Evolutionary conservation across 2,113 vertebrate species (phyloP).

Genomic region (Sula dactylatra): DNA sequence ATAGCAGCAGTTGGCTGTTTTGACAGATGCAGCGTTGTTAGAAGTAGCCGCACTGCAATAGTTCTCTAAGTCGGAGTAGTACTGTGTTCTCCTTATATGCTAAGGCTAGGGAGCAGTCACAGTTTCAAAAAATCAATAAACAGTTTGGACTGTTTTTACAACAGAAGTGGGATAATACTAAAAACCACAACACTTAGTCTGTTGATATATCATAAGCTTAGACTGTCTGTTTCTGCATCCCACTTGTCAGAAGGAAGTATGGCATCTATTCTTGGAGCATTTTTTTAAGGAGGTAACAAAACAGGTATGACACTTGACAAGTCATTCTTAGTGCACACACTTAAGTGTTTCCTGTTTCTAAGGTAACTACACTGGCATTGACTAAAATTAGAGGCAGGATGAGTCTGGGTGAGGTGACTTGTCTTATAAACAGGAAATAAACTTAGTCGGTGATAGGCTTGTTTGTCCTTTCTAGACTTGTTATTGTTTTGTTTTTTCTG

Average conservation of each 20-base stretch:
- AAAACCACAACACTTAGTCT: not conserved
- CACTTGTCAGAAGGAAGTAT: not conserved
- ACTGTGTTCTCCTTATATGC: rapidly evolving
- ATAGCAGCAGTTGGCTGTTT: constrained; percentile 5
- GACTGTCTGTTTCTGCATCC: not conserved
- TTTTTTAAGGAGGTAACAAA: not conserved
- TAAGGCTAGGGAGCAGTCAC: not conserved
- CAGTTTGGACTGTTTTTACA: rapidly evolving
- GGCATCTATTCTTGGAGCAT: not conserved
- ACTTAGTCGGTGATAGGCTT: not conserved
- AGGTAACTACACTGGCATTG: not conserved
- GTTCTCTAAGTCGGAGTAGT: not conserved
- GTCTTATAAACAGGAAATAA: constrained; percentile 6
- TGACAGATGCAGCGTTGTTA: not conserved
- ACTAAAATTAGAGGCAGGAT: not conserved
- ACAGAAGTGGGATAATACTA: not conserved
- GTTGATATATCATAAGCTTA: rapidly evolving
- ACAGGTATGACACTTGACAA: not conserved
- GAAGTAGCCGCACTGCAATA: not conserved
- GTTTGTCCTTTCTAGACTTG: not conserved
- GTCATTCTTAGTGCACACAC: not conserved
- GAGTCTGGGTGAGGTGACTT: not conserved
- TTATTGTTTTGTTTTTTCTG: not conserved
- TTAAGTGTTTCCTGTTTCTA: constrained; percentile 2
- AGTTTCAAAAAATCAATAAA: not conserved